A percentile compares a stretch with the other conserved stretches of the same genome.
These are phyloP conservation scores for Hylaeus volcanicus DNA, from an alignment of 1,140 invertebrate species.

Conservation along the genomic window DNA sequence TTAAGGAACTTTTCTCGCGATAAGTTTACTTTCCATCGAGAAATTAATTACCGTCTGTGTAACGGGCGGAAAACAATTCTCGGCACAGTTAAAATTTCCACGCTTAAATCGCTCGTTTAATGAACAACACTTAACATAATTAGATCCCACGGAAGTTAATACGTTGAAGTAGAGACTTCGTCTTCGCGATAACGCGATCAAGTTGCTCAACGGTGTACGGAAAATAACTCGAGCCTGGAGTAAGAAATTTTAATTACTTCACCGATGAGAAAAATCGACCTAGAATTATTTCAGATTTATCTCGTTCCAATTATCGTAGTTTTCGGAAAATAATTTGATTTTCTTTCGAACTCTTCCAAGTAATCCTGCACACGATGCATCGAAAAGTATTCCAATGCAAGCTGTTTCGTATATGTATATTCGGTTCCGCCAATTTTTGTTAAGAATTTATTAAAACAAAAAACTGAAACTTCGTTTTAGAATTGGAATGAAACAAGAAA, in stretches of 20 bases:
- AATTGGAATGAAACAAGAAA: no score
- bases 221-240: background rate
- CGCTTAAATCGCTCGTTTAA: constrained; percentile 8
- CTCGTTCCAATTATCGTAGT: background rate
- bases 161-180: background rate
- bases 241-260: constrained; percentile 20
- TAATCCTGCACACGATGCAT: no score
- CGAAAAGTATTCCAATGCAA: no score
- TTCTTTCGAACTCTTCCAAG: background rate
- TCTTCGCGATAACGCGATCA: background rate
- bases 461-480: no score
- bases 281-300: background rate
- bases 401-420: no score
- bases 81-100: background rate
- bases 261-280: background rate
- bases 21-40: background rate
- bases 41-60: constrained; percentile 3
- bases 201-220: background rate
- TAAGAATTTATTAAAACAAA: no score
- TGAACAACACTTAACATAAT: constrained; percentile 16
- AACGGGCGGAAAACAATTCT: background rate
- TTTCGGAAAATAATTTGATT: background rate
- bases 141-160: constrained; percentile 14
- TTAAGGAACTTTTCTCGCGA: background rate
- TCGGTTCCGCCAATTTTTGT: no score